phyloP scores from a whole-genome alignment of 2,797 vertebrate genomes.

The Danio choprae region DNA sequence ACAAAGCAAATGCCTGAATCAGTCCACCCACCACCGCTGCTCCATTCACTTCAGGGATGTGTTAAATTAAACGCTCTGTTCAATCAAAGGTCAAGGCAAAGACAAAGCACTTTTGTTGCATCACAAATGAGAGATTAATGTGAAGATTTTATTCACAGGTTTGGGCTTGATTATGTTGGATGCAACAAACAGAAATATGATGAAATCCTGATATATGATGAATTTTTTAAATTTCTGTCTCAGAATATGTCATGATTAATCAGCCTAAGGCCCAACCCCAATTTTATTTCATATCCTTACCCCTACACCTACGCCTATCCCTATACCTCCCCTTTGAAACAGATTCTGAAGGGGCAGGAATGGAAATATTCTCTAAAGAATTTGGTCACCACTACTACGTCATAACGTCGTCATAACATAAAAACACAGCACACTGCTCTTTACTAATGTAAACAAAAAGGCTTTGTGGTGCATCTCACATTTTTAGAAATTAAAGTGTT shows the following conservation, averaged over 20 bases:
- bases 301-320: too few species aligned
- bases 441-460: too few species aligned
- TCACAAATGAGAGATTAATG: slow-evolving; percentile 3
- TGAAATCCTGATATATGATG: background rate
- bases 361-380: too few species aligned
- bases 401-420: too few species aligned
- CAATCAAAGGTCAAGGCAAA: slow-evolving; percentile 30
- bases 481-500: too few species aligned
- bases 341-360: too few species aligned
- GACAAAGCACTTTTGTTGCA: slow-evolving; percentile 11
- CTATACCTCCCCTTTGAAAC: too few species aligned
- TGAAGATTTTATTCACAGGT: background rate
- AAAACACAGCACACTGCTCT: too few species aligned
- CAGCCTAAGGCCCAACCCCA: too few species aligned
- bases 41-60: background rate
- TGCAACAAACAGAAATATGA: background rate
- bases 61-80: slow-evolving; percentile 24
- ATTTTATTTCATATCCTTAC: too few species aligned
- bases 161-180: background rate
- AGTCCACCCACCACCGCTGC: background rate
- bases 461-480: too few species aligned
- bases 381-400: too few species aligned
- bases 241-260: background rate
- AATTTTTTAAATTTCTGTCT: background rate
- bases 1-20: slow-evolving; percentile 26